phyloP scores from a whole-genome alignment of 1,140 invertebrate genomes.

The Ganaspis sp. region DNA sequence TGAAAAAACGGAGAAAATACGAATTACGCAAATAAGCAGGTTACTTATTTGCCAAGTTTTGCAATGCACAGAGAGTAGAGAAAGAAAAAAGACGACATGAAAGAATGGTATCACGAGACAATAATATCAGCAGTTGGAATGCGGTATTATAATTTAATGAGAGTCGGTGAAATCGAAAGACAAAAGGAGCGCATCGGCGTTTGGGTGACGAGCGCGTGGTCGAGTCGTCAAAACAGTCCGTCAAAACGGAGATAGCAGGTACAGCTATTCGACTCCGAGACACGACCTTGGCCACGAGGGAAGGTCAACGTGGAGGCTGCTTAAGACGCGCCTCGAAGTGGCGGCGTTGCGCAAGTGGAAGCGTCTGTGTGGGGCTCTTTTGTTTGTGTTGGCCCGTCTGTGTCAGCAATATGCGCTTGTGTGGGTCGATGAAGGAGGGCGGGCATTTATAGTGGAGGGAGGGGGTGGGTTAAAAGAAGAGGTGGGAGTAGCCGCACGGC shows the following conservation, averaged over 20 bases:
- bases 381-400: neutral
- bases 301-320: slow-evolving; percentile 54
- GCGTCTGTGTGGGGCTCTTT: slow-evolving; percentile 39
- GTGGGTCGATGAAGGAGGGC: slow-evolving; percentile 14
- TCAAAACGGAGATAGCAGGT: slow-evolving; percentile 46
- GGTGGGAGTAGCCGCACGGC: neutral
- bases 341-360: slow-evolving; percentile 54
- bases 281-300: slow-evolving; percentile 57
- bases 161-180: neutral
- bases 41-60: too few species aligned
- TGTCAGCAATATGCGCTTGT: slow-evolving; percentile 25
- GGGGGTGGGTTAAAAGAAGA: too few species aligned
- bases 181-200: slow-evolving; percentile 2
- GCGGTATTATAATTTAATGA: neutral
- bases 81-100: too few species aligned
- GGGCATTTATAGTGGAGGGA: slow-evolving; percentile 43
- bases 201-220: slow-evolving; percentile 24
- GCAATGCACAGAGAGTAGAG: too few species aligned
- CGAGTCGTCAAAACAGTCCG: slow-evolving; percentile 46
- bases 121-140: too few species aligned
- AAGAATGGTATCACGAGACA: too few species aligned
- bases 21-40: too few species aligned
- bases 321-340: slow-evolving; percentile 48
- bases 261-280: slow-evolving; percentile 50
- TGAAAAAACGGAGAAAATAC: too few species aligned